A percentile compares a stretch with the other conserved stretches of the same genome.
phyloP scores from a whole-genome alignment of 2,113 vertebrate genomes.

The Microtus pennsylvanicus region DNA sequence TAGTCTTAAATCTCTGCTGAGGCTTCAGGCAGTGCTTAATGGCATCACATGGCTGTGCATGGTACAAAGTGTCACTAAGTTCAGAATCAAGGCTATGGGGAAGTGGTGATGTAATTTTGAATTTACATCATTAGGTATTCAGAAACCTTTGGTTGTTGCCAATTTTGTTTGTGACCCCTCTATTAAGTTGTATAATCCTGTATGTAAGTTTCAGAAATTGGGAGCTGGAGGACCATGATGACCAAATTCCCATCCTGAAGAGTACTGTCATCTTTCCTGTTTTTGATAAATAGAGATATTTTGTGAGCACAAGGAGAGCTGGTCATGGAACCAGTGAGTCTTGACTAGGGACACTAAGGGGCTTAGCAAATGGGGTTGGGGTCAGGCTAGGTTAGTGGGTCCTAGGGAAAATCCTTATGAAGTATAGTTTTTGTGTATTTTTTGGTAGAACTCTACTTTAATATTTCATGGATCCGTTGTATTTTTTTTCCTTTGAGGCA shows the following conservation, averaged over 20 bases:
- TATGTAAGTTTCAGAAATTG: neutral
- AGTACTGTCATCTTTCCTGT: neutral
- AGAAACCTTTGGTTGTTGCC: neutral
- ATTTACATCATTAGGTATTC: neutral
- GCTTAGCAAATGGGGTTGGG: neutral
- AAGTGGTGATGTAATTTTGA: neutral
- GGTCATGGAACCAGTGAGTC: neutral
- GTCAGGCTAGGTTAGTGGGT: no score
- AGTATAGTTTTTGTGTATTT: neutral
- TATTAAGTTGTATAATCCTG: neutral
- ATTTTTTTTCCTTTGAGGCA: neutral
- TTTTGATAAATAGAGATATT: neutral
- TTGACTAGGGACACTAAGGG: no score
- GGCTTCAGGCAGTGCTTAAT: neutral
- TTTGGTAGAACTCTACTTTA: slow-evolving; percentile 35
- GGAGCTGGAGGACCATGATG: neutral
- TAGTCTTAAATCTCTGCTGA: neutral
- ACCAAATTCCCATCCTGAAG: neutral
- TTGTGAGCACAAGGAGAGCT: neutral
- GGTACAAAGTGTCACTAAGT: no score
- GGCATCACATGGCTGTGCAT: neutral
- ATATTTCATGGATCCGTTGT: neutral
- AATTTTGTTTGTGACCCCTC: neutral
- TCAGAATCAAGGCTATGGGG: neutral
- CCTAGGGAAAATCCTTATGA: neutral